phyloP scores from a whole-genome alignment of 2,888 invertebrate species.

The Cacoxenus indagator region DNA sequence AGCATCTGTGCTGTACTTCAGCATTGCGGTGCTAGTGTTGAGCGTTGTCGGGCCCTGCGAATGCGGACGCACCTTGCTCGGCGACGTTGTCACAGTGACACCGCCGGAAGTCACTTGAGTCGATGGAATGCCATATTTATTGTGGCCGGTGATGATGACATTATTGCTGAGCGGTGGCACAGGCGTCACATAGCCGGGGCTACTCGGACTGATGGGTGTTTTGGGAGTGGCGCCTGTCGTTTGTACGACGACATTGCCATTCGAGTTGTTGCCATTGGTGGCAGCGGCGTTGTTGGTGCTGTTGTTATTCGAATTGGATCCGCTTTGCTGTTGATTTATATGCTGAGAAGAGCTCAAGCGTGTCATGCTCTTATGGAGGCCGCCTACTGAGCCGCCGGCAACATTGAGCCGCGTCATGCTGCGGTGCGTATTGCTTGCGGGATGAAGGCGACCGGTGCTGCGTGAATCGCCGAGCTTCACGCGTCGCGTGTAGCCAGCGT shows the following conservation, averaged over 20 bases:
- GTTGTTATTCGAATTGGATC: slow-evolving; percentile 58
- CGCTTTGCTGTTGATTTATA: slow-evolving; percentile 75
- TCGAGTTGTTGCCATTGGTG: slow-evolving; percentile 54
- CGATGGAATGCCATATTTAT: slow-evolving; percentile 73
- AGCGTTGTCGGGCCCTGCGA: slow-evolving; percentile 73
- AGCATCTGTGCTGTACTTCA: slow-evolving; percentile 69
- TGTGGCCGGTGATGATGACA: slow-evolving; percentile 72
- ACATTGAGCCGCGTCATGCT: slow-evolving; percentile 85
- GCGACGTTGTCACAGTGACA: slow-evolving; percentile 77
- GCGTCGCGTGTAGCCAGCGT: slow-evolving; percentile 73
- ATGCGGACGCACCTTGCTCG: slow-evolving; percentile 71
- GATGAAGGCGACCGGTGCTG: slow-evolving; percentile 79
- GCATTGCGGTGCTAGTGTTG: slow-evolving; percentile 67
- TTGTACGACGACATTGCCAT: slow-evolving; percentile 66
- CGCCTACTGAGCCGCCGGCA: slow-evolving; percentile 82
- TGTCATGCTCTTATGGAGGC: slow-evolving; percentile 87
- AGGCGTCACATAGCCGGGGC: slow-evolving; percentile 67
- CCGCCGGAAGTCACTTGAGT: slow-evolving; percentile 72
- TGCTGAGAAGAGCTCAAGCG: slow-evolving; percentile 83
- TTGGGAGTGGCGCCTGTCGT: slow-evolving; percentile 61
- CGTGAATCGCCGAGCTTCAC: slow-evolving; percentile 82
- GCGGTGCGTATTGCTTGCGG: slow-evolving; percentile 79
- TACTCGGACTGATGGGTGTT: slow-evolving; percentile 49
- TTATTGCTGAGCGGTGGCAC: slow-evolving; percentile 71
- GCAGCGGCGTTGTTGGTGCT: slow-evolving; percentile 13